Conservation (phyloP, 2,888 invertebrate species). For the Dendrolimus pini region DNA sequence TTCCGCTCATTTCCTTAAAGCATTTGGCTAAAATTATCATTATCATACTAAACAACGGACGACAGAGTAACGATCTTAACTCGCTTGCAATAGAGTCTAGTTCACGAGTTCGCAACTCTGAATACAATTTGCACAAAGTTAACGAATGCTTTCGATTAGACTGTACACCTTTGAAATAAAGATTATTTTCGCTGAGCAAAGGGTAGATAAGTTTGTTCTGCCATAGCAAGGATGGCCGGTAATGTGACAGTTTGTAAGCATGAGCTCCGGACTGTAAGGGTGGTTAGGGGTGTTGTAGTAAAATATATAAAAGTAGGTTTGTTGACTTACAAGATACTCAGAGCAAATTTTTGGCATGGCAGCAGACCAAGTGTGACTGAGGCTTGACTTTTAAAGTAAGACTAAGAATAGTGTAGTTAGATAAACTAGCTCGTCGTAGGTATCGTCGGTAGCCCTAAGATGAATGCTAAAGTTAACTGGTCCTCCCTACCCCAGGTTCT, state of each 20-base stretch:
- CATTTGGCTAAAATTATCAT: conserved; percentile 68
- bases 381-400: too few relatives aligned
- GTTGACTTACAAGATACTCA: conserved; percentile 22
- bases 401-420: too few relatives aligned
- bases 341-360: neutral
- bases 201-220: conserved; percentile 29
- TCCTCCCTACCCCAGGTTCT: too few relatives aligned
- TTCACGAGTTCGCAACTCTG: conserved; percentile 24
- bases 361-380: too few relatives aligned
- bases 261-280: conserved; percentile 57
- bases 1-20: conserved; percentile 55
- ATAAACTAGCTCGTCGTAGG: too few relatives aligned
- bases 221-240: conserved; percentile 59
- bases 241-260: conserved; percentile 76
- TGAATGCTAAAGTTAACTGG: too few relatives aligned
- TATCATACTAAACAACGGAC: conserved; percentile 35
- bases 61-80: conserved; percentile 30
- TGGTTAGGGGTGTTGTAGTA: conserved; percentile 41
- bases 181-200: conserved; percentile 32
- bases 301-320: conserved; percentile 62
- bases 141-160: conserved; percentile 20
- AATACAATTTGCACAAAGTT: conserved; percentile 23
- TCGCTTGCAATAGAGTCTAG: conserved; percentile 34
- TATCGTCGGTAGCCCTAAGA: too few relatives aligned
- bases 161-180: conserved; percentile 28